Evolutionary conservation across 2,113 vertebrate genomes (phyloP).

Genomic region (Apeltes quadracus): DNA sequence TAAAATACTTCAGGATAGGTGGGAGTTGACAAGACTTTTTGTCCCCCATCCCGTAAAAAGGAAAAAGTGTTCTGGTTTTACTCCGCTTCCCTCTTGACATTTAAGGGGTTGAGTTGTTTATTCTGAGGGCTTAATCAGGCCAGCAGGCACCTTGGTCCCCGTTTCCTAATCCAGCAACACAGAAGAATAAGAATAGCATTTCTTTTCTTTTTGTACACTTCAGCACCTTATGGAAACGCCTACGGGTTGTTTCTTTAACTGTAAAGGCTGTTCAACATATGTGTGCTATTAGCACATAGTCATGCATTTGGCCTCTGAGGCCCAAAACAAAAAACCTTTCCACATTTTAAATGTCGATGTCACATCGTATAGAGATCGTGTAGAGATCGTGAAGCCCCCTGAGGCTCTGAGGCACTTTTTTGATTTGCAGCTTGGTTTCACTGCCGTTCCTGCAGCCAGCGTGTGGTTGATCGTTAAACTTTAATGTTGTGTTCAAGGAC

Average conservation of each 20-base stretch:
- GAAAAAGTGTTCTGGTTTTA: conserved; percentile 1
- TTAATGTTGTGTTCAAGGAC: conserved; percentile 2
- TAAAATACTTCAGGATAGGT: background rate
- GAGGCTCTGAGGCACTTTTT: background rate
- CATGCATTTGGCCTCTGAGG: background rate
- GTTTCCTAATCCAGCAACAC: conserved; percentile 4
- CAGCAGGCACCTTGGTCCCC: conserved; percentile 41
- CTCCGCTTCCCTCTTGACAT: background rate
- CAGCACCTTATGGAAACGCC: background rate
- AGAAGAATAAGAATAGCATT: conserved; percentile 15
- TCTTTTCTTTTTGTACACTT: background rate
- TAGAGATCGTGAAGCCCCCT: background rate
- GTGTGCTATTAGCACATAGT: conserved; percentile 17
- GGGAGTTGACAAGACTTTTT: background rate
- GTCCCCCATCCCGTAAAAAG: background rate
- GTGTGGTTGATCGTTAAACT: background rate
- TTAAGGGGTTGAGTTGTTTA: conserved; percentile 2
- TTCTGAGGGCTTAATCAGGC: conserved; percentile 31
- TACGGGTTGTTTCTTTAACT: conserved; percentile 1
- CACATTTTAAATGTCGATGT: background rate
- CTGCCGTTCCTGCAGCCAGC: conserved; percentile 9
- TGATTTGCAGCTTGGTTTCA: conserved; percentile 8
- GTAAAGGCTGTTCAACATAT: conserved; percentile 14
- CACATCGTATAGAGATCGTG: background rate
- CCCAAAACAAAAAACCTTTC: background rate